These are phyloP conservation scores for Porites evermanni DNA, from an alignment of 92 coral and sea anemone genomes.

Conservation along the genomic window DNA sequence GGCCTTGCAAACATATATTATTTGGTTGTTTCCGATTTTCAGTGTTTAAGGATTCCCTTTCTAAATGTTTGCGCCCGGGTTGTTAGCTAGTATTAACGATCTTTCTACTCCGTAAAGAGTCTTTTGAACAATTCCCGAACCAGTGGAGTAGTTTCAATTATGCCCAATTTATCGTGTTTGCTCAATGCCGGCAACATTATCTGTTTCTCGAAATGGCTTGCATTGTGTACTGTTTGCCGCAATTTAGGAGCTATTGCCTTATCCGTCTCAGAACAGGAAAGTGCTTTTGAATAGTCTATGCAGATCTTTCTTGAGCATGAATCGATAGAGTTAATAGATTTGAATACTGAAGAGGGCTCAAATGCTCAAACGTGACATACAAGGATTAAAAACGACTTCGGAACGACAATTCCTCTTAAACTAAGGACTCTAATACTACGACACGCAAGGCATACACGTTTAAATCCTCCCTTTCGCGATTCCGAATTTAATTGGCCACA, in stretches of 20 bases:
- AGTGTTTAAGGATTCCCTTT: conserved; percentile 83
- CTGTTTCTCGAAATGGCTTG: conserved; percentile 66
- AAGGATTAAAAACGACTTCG: conserved; percentile 26
- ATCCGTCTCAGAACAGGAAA: conserved; percentile 54
- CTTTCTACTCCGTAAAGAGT: conserved; percentile 73
- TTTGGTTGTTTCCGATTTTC: conserved; percentile 86
- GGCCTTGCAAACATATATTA: conserved; percentile 84
- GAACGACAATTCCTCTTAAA: neutral
- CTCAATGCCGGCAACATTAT: conserved; percentile 68
- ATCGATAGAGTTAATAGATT: neutral
- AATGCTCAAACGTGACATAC: conserved; percentile 9
- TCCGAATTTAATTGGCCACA: conserved; percentile 21
- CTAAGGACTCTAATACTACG: too few species aligned
- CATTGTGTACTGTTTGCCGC: conserved; percentile 67
- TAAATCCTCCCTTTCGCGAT: neutral
- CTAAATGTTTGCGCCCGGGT: conserved; percentile 81
- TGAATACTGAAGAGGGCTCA: neutral
- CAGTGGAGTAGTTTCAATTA: conserved; percentile 76
- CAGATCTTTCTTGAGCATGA: neutral
- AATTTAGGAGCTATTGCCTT: conserved; percentile 72
- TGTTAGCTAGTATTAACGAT: conserved; percentile 56
- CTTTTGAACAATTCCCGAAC: conserved; percentile 55
- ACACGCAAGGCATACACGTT: neutral
- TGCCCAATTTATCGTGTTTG: conserved; percentile 75
- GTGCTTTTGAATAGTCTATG: conserved; percentile 40